A percentile compares a stretch with the other conserved stretches of the same genome.
Evolutionary conservation across 2,888 invertebrate species (phyloP).

Genomic region (Andrena trimmerana): DNA sequence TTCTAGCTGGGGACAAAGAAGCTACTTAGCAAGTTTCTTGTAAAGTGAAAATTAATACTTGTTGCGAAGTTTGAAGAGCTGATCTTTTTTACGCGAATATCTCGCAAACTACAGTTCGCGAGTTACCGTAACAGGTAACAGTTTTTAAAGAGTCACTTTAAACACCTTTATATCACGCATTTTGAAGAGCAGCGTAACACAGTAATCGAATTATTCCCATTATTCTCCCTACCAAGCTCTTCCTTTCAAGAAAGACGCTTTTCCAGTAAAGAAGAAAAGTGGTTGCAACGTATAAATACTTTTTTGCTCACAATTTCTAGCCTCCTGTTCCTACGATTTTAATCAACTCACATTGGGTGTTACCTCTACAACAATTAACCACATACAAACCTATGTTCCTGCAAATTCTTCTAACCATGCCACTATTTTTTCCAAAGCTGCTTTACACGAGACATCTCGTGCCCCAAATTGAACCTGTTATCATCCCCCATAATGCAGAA

Average conservation of each 20-base stretch:
- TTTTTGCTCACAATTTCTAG: too few relatives aligned
- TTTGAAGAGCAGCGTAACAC: neutral
- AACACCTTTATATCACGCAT: neutral
- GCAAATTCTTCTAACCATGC: too few relatives aligned
- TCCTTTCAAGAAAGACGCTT: too few relatives aligned
- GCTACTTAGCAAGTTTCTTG: neutral
- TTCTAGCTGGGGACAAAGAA: neutral
- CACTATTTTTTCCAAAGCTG: too few relatives aligned
- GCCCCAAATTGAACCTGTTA: neutral
- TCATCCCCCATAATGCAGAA: neutral
- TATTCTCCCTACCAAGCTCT: too few relatives aligned
- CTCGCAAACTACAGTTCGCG: neutral
- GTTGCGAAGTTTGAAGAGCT: conserved; percentile 1
- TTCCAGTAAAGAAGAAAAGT: too few relatives aligned
- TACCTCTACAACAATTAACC: too few relatives aligned
- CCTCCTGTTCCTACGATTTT: too few relatives aligned
- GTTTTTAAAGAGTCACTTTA: neutral
- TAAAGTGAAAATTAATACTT: conserved; percentile 12
- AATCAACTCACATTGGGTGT: too few relatives aligned
- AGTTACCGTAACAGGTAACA: neutral
- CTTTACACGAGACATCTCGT: neutral
- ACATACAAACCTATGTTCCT: too few relatives aligned
- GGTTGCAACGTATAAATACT: too few relatives aligned
- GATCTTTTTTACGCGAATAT: conserved; percentile 1
- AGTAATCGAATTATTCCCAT: too few relatives aligned